These are phyloP conservation scores for Peromyscus californicus DNA, from an alignment of 2,113 vertebrate genomes.

Conservation along the genomic window DNA sequence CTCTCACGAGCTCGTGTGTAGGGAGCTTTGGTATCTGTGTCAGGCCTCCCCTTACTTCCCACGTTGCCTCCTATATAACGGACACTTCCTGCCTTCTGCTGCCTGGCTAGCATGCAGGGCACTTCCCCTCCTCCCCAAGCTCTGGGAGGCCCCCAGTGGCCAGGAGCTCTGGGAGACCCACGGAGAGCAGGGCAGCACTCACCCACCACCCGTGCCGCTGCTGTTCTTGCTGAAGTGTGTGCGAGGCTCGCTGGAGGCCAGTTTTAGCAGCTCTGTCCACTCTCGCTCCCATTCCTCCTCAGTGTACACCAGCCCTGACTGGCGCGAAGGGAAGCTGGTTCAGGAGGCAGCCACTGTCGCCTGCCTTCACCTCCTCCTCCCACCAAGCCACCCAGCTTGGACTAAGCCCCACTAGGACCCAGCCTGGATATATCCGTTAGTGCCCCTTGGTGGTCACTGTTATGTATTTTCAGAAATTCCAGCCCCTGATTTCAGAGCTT, in stretches of 20 bases:
- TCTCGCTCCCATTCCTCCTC: conserved; percentile 99
- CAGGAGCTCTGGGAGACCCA: background rate
- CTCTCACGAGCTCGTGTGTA: rapidly evolving
- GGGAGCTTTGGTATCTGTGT: background rate
- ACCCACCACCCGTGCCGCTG: conserved; percentile 94
- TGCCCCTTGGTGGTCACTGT: background rate
- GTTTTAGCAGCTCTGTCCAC: conserved; percentile 97
- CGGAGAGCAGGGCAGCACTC: conserved; percentile 74
- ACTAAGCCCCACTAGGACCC: background rate
- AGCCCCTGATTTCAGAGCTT: background rate
- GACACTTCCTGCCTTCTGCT: too few species aligned
- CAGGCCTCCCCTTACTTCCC: rapidly evolving
- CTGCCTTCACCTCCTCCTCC: background rate
- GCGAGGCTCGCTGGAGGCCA: conserved; percentile 98
- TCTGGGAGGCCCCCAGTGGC: background rate
- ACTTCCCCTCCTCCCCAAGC: background rate
- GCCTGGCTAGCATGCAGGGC: rapidly evolving
- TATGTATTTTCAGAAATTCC: background rate
- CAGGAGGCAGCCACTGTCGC: background rate
- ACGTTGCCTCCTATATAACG: background rate
- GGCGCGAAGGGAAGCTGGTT: conserved; percentile 63
- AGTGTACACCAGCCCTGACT: conserved; percentile 98
- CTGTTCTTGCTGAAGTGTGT: conserved; percentile 95
- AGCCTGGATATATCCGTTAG: background rate
- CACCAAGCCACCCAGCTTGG: rapidly evolving